phyloP scores from a whole-genome alignment of 1,140 invertebrate species.

The Solen grandis region DNA sequence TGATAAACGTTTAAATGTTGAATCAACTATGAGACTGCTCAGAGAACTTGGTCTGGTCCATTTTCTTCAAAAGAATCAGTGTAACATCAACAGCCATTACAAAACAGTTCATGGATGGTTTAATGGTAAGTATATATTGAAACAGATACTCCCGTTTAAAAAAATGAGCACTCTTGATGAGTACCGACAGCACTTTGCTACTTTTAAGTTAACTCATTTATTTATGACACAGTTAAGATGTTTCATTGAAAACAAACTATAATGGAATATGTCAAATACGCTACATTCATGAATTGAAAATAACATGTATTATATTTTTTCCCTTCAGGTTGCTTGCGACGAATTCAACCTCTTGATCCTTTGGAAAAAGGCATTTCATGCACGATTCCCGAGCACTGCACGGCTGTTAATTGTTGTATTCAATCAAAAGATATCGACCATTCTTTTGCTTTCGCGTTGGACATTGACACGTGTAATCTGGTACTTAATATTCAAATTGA shows the following conservation, averaged over 20 bases:
- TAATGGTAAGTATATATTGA: too few relatives aligned
- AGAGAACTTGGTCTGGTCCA: too few relatives aligned
- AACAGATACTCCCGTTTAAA: too few relatives aligned
- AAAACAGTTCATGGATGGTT: too few relatives aligned
- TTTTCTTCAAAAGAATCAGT: too few relatives aligned
- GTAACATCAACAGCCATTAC: too few relatives aligned
- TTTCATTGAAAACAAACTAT: not conserved
- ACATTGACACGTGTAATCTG: conserved; percentile 22
- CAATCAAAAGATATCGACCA: not conserved
- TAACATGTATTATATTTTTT: not conserved
- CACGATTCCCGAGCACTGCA: conserved; percentile 26
- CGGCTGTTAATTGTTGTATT: conserved; percentile 43
- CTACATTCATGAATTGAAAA: not conserved
- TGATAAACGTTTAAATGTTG: too few relatives aligned
- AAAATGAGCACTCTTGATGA: too few relatives aligned
- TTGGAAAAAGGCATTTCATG: conserved; percentile 9
- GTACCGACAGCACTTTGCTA: not conserved
- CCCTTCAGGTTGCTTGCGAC: not conserved
- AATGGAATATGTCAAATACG: not conserved
- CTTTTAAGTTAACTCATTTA: not conserved
- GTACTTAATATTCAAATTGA: conserved; percentile 20
- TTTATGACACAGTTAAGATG: too few relatives aligned
- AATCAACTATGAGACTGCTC: too few relatives aligned
- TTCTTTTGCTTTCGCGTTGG: not conserved
- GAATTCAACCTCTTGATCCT: not conserved